These are phyloP conservation scores for Umimayanthus chanpuru DNA, from an alignment of 92 coral and sea anemone genomes.

Conservation along the genomic window DNA sequence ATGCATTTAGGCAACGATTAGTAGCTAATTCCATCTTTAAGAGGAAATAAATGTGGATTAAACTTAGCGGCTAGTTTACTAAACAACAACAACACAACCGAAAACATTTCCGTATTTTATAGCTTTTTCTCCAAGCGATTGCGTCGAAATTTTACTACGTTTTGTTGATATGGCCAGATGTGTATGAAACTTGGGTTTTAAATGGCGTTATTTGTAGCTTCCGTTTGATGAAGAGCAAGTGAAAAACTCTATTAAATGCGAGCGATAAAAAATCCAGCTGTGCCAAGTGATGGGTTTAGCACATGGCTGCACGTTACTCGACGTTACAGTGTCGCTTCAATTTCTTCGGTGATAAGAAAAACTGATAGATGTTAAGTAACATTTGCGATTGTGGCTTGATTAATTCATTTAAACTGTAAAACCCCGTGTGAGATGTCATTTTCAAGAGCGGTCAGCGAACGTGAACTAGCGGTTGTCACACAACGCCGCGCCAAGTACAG, in stretches of 20 bases:
- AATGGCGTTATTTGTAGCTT: neutral
- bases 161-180: neutral
- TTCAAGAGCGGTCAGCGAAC: neutral
- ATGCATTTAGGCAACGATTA: neutral
- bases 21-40: constrained; percentile 2
- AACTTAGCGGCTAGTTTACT: neutral
- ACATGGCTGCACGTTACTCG: neutral
- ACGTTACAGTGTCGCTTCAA: neutral
- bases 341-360: neutral
- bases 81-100: neutral
- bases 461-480: neutral
- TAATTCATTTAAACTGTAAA: neutral
- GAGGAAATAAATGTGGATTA: constrained; percentile 2
- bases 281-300: constrained; percentile 13
- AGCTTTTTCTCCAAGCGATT: neutral
- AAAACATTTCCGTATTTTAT: neutral
- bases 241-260: neutral
- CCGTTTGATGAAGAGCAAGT: neutral
- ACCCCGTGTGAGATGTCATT: neutral
- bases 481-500: neutral
- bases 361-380: neutral
- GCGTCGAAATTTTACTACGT: neutral
- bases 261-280: constrained; percentile 10
- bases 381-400: neutral
- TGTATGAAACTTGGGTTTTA: too few species aligned